Conservation (phyloP, 2,797 vertebrate species). For the Salarias fasciatus region DNA sequence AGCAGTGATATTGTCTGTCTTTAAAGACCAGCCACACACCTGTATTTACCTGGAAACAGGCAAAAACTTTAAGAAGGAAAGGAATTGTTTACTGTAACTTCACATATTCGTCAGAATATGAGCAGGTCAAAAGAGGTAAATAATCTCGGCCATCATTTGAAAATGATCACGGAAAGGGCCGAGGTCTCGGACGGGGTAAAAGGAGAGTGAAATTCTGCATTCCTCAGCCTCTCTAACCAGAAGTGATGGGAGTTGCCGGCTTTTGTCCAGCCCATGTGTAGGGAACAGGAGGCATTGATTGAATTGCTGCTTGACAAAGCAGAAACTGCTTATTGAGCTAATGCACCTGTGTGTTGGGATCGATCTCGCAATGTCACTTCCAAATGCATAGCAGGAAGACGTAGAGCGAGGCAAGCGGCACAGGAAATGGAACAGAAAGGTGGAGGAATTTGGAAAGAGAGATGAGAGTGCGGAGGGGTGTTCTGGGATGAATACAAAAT, state of each 20-base stretch:
- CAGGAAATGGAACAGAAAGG: constrained; percentile 7
- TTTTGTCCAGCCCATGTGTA: constrained; percentile 67
- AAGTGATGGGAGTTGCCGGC: constrained; percentile 71
- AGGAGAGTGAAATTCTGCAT: constrained; percentile 33
- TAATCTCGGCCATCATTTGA: neutral
- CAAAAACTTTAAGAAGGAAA: too few relatives aligned
- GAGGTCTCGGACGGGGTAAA: neutral
- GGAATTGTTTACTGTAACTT: too few relatives aligned
- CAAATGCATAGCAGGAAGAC: constrained; percentile 54
- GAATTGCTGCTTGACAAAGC: constrained; percentile 82
- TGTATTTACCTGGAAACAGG: too few relatives aligned
- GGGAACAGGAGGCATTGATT: constrained; percentile 78
- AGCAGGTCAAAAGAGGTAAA: too few relatives aligned
- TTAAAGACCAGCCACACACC: too few relatives aligned
- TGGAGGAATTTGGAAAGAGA: constrained; percentile 4
- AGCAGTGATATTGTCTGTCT: too few relatives aligned
- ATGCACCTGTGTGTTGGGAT: constrained; percentile 79
- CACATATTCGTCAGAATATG: too few relatives aligned
- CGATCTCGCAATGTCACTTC: constrained; percentile 80
- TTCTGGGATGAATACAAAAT: constrained; percentile 5
- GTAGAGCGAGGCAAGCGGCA: constrained; percentile 17
- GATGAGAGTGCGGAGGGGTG: neutral
- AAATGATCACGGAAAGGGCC: neutral
- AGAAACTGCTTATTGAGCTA: constrained; percentile 85
- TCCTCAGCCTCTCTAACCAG: constrained; percentile 60